A percentile compares a stretch with the other conserved stretches of the same genome.
Evolutionary conservation across 2,113 vertebrate species (phyloP).

Genomic region (Tragelaphus imberbis): DNA sequence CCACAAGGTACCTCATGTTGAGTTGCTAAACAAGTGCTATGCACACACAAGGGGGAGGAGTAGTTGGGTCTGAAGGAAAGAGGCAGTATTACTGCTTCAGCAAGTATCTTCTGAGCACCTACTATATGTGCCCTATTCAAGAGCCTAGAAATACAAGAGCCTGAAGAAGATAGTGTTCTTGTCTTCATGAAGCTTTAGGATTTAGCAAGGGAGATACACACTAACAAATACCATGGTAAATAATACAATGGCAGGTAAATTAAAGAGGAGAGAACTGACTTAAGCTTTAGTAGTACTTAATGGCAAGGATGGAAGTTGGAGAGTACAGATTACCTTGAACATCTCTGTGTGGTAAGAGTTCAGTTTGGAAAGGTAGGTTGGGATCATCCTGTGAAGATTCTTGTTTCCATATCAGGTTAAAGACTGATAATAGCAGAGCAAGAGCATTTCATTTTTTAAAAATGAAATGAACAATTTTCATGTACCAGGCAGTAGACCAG

Average conservation of each 20-base stretch:
- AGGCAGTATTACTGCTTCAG: neutral
- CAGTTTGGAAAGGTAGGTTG: neutral
- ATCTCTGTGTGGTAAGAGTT: slow-evolving; percentile 7
- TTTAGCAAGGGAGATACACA: neutral
- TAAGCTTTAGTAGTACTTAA: slow-evolving; percentile 2
- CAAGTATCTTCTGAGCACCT: neutral
- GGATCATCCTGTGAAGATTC: neutral
- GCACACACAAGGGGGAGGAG: neutral
- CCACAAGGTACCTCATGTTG: neutral
- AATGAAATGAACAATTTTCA: neutral
- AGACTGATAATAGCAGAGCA: neutral
- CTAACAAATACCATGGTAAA: neutral
- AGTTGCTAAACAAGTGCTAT: neutral
- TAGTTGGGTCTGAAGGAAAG: neutral
- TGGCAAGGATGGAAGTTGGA: neutral
- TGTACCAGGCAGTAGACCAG: neutral
- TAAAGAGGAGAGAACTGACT: neutral
- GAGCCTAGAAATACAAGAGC: neutral
- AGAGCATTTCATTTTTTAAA: neutral
- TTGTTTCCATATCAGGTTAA: neutral
- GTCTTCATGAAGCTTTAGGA: neutral
- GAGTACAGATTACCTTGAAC: neutral
- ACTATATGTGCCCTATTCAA: neutral
- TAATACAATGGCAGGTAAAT: neutral
- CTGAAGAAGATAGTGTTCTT: neutral